These are phyloP conservation scores for Pipistrellus pygmaeus DNA, from an alignment of 2,797 vertebrate genomes.

Conservation along the genomic window DNA sequence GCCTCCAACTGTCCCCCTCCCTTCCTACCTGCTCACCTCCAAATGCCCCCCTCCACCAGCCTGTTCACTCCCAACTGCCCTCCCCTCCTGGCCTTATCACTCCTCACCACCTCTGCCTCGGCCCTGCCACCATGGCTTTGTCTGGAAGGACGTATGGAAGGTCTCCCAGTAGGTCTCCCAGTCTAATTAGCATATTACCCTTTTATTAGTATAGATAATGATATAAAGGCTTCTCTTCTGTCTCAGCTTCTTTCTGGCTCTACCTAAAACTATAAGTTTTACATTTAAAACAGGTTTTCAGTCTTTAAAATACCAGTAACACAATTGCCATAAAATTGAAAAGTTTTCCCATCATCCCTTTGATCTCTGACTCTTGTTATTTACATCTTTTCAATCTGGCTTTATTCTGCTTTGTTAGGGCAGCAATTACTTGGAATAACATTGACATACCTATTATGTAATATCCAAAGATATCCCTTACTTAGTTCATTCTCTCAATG, in stretches of 20 bases:
- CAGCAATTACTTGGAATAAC: constrained; percentile 83
- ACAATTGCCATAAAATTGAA: constrained; percentile 42
- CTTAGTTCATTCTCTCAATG: constrained; percentile 73
- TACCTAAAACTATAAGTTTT: constrained; percentile 48
- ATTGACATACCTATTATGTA: constrained; percentile 78
- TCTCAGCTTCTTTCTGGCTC: constrained; percentile 15
- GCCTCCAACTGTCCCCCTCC: too few species aligned
- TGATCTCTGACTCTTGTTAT: constrained; percentile 52
- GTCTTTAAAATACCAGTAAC: constrained; percentile 65
- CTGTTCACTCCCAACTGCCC: too few species aligned
- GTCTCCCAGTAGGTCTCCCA: too few species aligned
- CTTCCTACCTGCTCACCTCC: too few species aligned
- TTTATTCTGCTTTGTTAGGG: constrained; percentile 80
- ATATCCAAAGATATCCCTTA: constrained; percentile 41
- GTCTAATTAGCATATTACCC: too few species aligned
- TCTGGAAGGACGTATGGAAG: too few species aligned
- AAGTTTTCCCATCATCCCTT: background rate
- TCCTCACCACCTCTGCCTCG: too few species aligned
- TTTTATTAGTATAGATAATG: background rate
- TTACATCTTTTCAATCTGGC: constrained; percentile 68
- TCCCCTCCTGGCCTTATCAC: too few species aligned
- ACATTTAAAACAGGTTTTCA: constrained; percentile 12
- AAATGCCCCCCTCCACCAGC: too few species aligned
- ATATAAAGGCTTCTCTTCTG: constrained; percentile 25
- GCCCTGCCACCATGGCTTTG: too few species aligned